phyloP scores from a whole-genome alignment of 1,140 invertebrate genomes.

The Yoshiicerus persimilis region DNA sequence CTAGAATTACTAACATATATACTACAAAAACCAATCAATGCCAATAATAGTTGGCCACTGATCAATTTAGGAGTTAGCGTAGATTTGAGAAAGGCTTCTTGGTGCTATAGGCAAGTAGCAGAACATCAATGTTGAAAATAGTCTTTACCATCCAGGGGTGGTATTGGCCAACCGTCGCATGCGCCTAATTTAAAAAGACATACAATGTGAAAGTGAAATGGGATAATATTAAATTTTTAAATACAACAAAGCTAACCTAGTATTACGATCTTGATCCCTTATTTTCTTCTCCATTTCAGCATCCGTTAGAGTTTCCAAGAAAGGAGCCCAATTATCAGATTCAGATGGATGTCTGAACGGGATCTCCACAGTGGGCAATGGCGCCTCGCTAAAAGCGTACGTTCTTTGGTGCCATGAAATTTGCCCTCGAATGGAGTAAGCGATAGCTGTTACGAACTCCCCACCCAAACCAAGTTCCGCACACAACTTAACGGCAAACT shows the following conservation, averaged over 20 bases:
- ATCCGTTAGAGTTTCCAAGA: conserved; percentile 96
- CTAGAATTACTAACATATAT: too few species aligned
- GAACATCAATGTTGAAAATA: background rate
- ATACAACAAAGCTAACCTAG: conserved; percentile 62
- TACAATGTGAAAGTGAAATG: background rate
- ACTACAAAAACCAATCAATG: background rate
- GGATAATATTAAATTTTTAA: background rate
- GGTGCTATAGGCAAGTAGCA: background rate
- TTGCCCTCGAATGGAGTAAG: conserved; percentile 94
- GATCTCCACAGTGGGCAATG: conserved; percentile 89
- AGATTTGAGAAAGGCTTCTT: background rate
- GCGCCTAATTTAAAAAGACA: conserved; percentile 60
- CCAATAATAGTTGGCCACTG: too few species aligned
- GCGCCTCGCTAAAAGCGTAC: conserved; percentile 97
- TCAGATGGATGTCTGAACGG: conserved; percentile 93
- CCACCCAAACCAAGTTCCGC: conserved; percentile 95
- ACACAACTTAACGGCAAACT: conserved; percentile 95
- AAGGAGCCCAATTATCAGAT: conserved; percentile 96
- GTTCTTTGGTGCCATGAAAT: conserved; percentile 97
- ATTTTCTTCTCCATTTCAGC: conserved; percentile 99
- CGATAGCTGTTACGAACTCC: conserved; percentile 98
- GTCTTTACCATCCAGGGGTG: conserved; percentile 81
- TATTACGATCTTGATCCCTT: conserved; percentile 97
- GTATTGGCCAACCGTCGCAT: conserved; percentile 95
- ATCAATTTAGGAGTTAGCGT: too few species aligned